A percentile compares a stretch with the other conserved stretches of the same genome.
These are phyloP conservation scores for Gymnogyps californianus DNA, from an alignment of 2,113 vertebrate genomes.

Conservation along the genomic window DNA sequence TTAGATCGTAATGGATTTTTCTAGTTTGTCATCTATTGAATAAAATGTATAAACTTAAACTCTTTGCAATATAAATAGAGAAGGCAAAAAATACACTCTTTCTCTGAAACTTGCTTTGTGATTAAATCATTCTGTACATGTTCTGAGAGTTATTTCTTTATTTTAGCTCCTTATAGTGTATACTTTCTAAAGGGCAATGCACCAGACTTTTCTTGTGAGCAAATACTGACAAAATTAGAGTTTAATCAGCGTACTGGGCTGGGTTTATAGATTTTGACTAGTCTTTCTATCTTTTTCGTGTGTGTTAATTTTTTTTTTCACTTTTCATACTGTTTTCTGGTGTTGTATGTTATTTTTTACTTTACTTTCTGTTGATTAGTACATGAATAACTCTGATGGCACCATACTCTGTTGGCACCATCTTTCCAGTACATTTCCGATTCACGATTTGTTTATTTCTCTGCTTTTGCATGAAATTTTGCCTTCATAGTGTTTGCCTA, in stretches of 20 bases:
- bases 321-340: background rate
- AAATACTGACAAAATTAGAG: slow-evolving; percentile 17
- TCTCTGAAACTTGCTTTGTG: background rate
- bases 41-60: background rate
- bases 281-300: background rate
- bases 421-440: background rate
- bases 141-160: background rate
- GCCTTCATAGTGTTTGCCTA: background rate
- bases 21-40: background rate
- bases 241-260: background rate
- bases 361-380: background rate
- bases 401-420: background rate
- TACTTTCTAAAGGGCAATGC: background rate
- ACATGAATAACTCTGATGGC: background rate
- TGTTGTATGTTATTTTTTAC: background rate
- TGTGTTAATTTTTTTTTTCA: background rate
- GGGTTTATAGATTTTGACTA: background rate
- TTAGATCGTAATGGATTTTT: background rate
- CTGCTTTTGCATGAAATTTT: background rate
- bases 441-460: background rate
- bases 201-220: background rate
- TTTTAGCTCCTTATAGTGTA: background rate
- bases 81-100: background rate
- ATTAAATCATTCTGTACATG: background rate
- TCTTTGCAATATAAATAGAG: slow-evolving; percentile 24